Conservation (phyloP, 2,797 vertebrate species). For the Gymnocypris eckloni region DNA sequence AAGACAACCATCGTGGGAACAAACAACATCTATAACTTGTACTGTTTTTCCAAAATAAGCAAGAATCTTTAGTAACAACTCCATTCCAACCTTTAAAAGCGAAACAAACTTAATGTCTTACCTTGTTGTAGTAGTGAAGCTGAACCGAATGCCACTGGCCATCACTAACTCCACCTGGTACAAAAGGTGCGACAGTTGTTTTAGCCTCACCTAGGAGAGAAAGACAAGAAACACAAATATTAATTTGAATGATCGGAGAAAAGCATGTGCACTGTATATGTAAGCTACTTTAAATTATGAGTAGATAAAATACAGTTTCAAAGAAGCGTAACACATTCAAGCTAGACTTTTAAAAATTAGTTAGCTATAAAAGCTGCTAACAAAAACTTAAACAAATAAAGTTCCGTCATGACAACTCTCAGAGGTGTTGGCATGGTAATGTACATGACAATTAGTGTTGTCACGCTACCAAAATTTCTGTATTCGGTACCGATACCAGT, state of each 20-base stretch:
- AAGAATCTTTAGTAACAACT: neutral
- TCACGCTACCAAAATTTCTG: too few species aligned
- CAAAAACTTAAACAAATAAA: neutral
- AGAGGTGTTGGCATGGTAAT: neutral
- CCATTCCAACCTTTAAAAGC: neutral
- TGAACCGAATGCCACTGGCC: conserved; percentile 96
- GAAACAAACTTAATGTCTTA: conserved; percentile 73
- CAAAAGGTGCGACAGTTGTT: conserved; percentile 87
- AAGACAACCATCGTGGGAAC: conserved; percentile 65
- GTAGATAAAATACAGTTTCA: neutral
- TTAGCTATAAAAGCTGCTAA: neutral
- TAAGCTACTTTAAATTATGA: neutral
- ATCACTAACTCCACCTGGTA: conserved; percentile 91
- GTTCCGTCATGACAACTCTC: neutral
- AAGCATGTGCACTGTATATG: neutral
- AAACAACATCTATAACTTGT: conserved; percentile 51
- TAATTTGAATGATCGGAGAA: neutral
- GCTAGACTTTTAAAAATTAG: neutral
- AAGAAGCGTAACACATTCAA: neutral
- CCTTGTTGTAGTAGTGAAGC: conserved; percentile 98
- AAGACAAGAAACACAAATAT: neutral
- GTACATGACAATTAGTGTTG: neutral
- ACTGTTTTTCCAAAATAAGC: neutral
- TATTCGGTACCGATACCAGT: too few species aligned
- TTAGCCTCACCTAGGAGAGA: conserved; percentile 86